Conservation (phyloP, 2,888 invertebrate genomes). For the Lasioglossum villosulum region DNA sequence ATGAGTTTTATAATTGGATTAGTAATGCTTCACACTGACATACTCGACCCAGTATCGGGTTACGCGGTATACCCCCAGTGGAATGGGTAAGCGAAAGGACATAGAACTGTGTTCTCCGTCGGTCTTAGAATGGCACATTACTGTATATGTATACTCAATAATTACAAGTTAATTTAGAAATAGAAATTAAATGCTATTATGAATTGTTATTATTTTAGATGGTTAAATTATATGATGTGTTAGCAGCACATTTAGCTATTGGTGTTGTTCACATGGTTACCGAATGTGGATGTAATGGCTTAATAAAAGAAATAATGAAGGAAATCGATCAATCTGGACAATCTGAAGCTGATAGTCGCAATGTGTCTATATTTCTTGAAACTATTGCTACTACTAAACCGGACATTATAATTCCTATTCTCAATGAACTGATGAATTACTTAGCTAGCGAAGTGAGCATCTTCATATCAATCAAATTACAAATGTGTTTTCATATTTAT, state of each 20-base stretch:
- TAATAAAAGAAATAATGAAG: slow-evolving; percentile 90
- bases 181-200: slow-evolving; percentile 59
- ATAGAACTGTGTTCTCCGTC: too few relatives aligned
- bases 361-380: slow-evolving; percentile 80
- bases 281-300: slow-evolving; percentile 88
- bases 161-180: slow-evolving; percentile 17
- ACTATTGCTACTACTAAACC: slow-evolving; percentile 72
- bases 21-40: too few relatives aligned
- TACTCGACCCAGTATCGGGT: too few relatives aligned
- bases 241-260: slow-evolving; percentile 89
- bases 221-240: slow-evolving; percentile 91
- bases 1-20: too few relatives aligned
- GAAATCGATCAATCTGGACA: slow-evolving; percentile 90
- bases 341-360: slow-evolving; percentile 85
- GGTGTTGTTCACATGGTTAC: slow-evolving; percentile 90
- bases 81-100: too few relatives aligned
- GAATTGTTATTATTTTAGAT: slow-evolving; percentile 86
- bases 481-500: slow-evolving; percentile 13
- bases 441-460: slow-evolving; percentile 76
- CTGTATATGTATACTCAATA: slow-evolving; percentile 9
- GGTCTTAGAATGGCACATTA: too few relatives aligned
- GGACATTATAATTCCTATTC: slow-evolving; percentile 76
- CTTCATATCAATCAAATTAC: slow-evolving; percentile 17
- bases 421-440: slow-evolving; percentile 78
- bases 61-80: too few relatives aligned